These are phyloP conservation scores for Stenichneumon culpator DNA, from an alignment of 2,888 invertebrate species.

Conservation along the genomic window DNA sequence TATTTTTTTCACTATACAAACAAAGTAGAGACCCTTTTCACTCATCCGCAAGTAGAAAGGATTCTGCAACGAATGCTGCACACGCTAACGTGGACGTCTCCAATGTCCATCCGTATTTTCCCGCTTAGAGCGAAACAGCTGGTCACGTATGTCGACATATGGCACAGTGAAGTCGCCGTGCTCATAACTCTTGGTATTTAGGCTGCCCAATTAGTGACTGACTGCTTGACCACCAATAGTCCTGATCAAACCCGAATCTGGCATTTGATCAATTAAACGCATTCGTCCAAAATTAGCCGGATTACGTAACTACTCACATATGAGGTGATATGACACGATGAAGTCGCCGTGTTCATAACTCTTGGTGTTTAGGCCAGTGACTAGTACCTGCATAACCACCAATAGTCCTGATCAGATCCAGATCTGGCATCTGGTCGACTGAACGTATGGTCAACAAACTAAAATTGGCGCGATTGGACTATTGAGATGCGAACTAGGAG, in stretches of 20 bases:
- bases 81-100: background rate
- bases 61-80: background rate
- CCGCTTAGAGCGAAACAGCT: too few species aligned
- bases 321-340: conserved; percentile 74
- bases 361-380: conserved; percentile 76
- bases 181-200: conserved; percentile 78
- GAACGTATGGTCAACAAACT: background rate
- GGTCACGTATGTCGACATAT: conserved; percentile 68
- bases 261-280: background rate
- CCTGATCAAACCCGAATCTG: background rate
- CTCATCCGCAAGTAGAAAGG: background rate
- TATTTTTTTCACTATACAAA: background rate
- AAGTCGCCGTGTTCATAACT: conserved; percentile 74
- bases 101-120: background rate
- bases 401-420: background rate
- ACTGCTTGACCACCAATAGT: background rate
- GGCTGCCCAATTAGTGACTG: conserved; percentile 68
- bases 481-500: background rate
- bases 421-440: background rate
- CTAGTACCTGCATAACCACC: background rate
- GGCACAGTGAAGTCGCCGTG: conserved; percentile 73
- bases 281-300: too few species aligned
- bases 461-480: background rate
- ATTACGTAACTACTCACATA: background rate
- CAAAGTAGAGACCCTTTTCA: background rate